Evolutionary conservation across 2,113 vertebrate genomes (phyloP), one percentile per base, ranked within the genome.

Genomic region (Ardeotis arabs): DNA sequence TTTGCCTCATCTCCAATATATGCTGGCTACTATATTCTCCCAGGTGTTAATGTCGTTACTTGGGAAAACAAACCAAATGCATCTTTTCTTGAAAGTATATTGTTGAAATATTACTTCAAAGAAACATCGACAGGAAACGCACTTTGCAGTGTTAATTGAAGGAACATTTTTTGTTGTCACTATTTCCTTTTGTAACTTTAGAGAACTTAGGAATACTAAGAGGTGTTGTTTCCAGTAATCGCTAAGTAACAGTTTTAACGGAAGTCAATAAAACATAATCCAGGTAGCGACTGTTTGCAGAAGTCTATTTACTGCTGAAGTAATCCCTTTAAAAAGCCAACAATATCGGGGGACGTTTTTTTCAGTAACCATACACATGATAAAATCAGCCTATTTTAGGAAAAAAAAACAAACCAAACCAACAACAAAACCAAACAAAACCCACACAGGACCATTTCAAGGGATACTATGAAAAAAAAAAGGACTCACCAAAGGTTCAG

Each of bases 401-500:
- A 82, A 69, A 79, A 64, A 76, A 70, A 55, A 41, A 41, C 35
- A 35, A 35, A 39, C 39, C 39, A 41, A 41, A 11, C 12, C 10
- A 41, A 41, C 41, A 39, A 39, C 10, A 41, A 41, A 41, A 41
- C 41, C 41, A 11, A 10, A 41, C 41, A 41, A 44, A 14, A 44
- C 12, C 41, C 41, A 44, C 41, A 5, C 12, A 66, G 21, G 11
- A 83, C 4, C 0, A 0, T 64, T 91, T 91, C 7, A 56, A 82
- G 18, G 17, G 29, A 52, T 31, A 81, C 7, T 20, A 44, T 6
- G 3, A 41, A 73, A 47, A 72, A 72, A 63, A 72, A 63, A 80
- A 74, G 35, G 68, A 98, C 99, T 99, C 96, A 99, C 99, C 99
- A 99, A 98, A 69, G 99, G 99, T 98, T 99, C 99, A 68, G 99